Base-by-base conservation (phyloP, 2,113 vertebrate species). In the Semnornis frantzii region DNA sequence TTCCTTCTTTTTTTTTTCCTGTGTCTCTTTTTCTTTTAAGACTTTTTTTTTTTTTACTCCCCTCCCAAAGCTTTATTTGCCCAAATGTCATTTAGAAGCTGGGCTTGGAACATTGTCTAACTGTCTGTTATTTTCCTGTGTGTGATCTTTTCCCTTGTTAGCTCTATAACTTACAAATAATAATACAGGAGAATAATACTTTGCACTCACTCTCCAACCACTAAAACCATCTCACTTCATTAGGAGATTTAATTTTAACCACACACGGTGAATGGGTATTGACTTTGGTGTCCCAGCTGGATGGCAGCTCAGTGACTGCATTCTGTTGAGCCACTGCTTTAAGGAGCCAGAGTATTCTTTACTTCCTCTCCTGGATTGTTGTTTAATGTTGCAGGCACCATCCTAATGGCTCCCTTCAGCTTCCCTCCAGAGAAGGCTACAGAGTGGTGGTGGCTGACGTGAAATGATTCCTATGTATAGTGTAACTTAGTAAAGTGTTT, bases 371-470 rank as follows among this genome's bases (percentile, higher is more conserved):
- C 91, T 79, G 90, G 93, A 95, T 88, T 95, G 85, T 95, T 95
- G 87, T 93, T 96, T 94, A 95, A 95, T 96, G 94, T 97, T 97
- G 93, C 95, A 96, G 95, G 94, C 96, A 95, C 94, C 91, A 95
- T 96, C 95, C 95, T 97, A 97, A 97, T 94, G 91, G 95, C 93
- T 95, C 91, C 94, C 93, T 75, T 86, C 92, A 95, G 93, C 18
- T 96, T 78, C 92, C 70, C 93, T 94, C 85, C 76, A 70, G 95
- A 95, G 93, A 72, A 94, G 77, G 90, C 82, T 94, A 39, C 76
- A 83, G 85, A 3, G 3, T 34, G 66, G 92, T 92, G 82, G 93
- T 94, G 87, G 93, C 90, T 96, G 94, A 96, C 0, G 8, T 86
- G 90, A 96, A 96, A 88, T 86, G 59, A 86, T 93, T 94, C 93